Evolutionary conservation across 37 sponge, comb jelly and placozoan genomes (phyloP).

Genomic region (Eunapius fragilis): DNA sequence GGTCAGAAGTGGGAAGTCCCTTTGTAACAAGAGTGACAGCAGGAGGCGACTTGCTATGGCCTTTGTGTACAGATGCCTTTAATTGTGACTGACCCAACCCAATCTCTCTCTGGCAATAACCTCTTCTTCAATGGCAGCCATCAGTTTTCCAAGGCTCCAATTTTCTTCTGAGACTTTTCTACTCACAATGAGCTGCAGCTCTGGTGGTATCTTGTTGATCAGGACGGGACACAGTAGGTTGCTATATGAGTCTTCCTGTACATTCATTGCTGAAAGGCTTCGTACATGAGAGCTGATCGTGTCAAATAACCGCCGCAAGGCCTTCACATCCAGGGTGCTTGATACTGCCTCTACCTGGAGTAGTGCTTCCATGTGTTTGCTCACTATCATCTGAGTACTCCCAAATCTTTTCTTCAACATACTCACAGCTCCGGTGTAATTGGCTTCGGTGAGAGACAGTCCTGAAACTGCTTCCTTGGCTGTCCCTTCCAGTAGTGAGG

Average conservation of each 20-base stretch:
- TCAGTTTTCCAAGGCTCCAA: slow-evolving; percentile 23
- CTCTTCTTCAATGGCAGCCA: slow-evolving; percentile 44
- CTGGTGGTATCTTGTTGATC: slow-evolving; percentile 49
- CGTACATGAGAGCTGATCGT: slow-evolving; percentile 28
- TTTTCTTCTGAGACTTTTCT: slow-evolving; percentile 32
- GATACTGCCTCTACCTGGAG: slow-evolving; percentile 37
- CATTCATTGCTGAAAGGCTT: slow-evolving; percentile 22
- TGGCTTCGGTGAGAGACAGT: slow-evolving; percentile 29
- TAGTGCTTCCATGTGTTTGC: slow-evolving; percentile 47
- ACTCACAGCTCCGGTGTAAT: slow-evolving; percentile 19
- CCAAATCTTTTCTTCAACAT: slow-evolving; percentile 45
- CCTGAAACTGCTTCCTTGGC: slow-evolving; percentile 40
- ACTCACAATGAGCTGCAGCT: slow-evolving; percentile 33
- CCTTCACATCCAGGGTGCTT: slow-evolving; percentile 27
- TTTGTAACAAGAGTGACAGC: slow-evolving; percentile 11
- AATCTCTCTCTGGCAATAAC: slow-evolving; percentile 31
- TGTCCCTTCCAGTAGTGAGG: slow-evolving; percentile 15
- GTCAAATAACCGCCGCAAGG: slow-evolving; percentile 33
- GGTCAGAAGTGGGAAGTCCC: not conserved
- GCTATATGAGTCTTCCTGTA: slow-evolving; percentile 18
- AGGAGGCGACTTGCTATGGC: slow-evolving; percentile 6
- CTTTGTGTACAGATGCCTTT: not conserved
- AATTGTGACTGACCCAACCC: slow-evolving; percentile 5
- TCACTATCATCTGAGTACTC: slow-evolving; percentile 27
- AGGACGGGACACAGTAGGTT: slow-evolving; percentile 25